phyloP scores from a whole-genome alignment of 2,113 vertebrate species.

The Corydoras sp. region DNA sequence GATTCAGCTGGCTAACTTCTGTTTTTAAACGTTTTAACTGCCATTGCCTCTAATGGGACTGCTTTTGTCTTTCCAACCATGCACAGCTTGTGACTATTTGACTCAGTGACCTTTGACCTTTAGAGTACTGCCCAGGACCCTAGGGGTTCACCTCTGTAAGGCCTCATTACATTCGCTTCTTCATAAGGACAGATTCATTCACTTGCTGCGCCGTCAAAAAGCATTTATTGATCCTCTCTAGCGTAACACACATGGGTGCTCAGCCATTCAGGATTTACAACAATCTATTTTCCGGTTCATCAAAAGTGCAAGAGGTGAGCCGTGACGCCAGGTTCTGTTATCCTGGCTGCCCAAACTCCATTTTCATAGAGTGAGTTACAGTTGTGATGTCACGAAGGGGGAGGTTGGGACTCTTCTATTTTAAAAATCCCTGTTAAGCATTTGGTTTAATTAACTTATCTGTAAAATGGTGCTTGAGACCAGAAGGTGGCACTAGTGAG shows the following conservation, averaged over 20 bases:
- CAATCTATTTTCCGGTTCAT: not conserved
- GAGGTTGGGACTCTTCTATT: too few relatives aligned
- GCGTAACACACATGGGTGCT: not conserved
- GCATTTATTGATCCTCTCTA: constrained; percentile 35
- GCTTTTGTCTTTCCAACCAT: constrained; percentile 28
- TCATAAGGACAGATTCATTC: constrained; percentile 37
- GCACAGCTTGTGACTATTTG: constrained; percentile 48
- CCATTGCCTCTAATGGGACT: constrained; percentile 23
- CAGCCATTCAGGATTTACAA: constrained; percentile 12
- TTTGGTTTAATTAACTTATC: too few relatives aligned
- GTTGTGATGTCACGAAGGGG: not conserved
- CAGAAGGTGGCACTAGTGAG: too few relatives aligned
- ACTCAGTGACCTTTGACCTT: constrained; percentile 52
- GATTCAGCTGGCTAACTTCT: too few relatives aligned
- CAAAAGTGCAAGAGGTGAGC: constrained; percentile 12
- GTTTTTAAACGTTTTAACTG: not conserved
- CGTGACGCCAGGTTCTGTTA: not conserved
- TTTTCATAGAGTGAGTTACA: not conserved
- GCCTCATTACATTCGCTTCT: constrained; percentile 15
- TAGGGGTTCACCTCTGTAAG: constrained; percentile 27
- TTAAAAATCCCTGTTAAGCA: too few relatives aligned
- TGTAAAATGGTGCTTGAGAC: too few relatives aligned
- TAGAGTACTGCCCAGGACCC: constrained; percentile 28
- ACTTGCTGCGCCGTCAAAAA: constrained; percentile 4
- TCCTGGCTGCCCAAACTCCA: not conserved